A percentile compares a stretch with the other conserved stretches of the same genome.
These are phyloP conservation scores for Drosophila subsilvestris DNA, from an alignment of 2,888 invertebrate species.

Conservation along the genomic window DNA sequence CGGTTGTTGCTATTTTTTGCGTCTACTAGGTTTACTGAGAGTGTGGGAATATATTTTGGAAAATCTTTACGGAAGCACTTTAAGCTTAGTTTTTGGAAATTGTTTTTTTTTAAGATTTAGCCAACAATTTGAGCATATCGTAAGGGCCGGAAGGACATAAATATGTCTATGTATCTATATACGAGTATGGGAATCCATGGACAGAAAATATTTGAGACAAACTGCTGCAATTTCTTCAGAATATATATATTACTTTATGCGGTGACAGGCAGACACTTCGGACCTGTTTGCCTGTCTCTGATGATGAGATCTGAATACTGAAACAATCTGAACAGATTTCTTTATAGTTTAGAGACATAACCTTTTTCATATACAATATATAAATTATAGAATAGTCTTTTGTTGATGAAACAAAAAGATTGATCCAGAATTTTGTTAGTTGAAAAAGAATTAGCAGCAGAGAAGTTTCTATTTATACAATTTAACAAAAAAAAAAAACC, in stretches of 20 bases:
- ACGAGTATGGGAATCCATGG: neutral
- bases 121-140: neutral
- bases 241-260: constrained; percentile 4
- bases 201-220: constrained; percentile 35
- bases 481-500: constrained; percentile 24
- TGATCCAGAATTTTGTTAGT: neutral
- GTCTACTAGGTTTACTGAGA: neutral
- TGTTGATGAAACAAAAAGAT: constrained; percentile 23
- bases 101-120: neutral
- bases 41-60: neutral
- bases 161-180: constrained; percentile 4
- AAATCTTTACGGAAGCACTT: neutral
- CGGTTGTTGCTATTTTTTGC: no score
- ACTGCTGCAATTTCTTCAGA: constrained; percentile 31
- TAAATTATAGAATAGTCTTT: constrained; percentile 11
- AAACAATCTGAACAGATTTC: constrained; percentile 24
- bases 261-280: neutral
- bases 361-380: constrained; percentile 14
- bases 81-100: neutral
- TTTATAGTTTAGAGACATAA: constrained; percentile 16
- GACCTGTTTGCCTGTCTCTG: constrained; percentile 1
- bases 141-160: neutral
- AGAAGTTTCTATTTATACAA: constrained; percentile 38
- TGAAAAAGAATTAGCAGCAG: neutral
- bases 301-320: constrained; percentile 1